Conservation (phyloP, 2,888 invertebrate species). For the Ferrisia virgata region DNA sequence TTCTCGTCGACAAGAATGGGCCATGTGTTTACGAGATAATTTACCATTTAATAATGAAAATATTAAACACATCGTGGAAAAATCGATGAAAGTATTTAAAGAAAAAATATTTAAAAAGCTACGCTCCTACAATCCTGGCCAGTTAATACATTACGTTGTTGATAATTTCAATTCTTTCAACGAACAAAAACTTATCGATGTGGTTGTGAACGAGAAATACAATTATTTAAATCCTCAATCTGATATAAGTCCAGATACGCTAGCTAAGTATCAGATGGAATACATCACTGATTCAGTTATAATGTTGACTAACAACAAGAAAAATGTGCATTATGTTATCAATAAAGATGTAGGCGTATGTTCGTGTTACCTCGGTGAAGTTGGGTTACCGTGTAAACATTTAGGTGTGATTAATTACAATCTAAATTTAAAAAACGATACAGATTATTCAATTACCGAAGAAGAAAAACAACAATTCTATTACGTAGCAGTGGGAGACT, state of each 20-base stretch:
- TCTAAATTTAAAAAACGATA: not conserved
- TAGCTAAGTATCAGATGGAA: conserved; percentile 16
- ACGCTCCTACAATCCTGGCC: conserved; percentile 34
- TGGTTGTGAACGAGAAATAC: not conserved
- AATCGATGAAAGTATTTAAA: conserved; percentile 37
- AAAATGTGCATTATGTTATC: conserved; percentile 2
- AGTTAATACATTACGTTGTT: conserved; percentile 25
- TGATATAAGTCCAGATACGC: not conserved
- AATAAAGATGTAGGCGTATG: conserved; percentile 27
- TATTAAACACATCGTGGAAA: conserved; percentile 33
- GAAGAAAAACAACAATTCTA: conserved; percentile 24
- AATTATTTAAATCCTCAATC: conserved; percentile 12
- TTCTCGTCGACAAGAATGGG: conserved; percentile 30
- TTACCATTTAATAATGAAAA: conserved; percentile 6
- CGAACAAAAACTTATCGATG: conserved; percentile 2
- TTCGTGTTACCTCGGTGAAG: conserved; percentile 34
- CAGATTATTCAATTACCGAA: not conserved
- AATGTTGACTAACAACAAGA: not conserved
- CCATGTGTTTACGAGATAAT: conserved; percentile 3
- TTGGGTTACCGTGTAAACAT: not conserved
- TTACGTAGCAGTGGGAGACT: not conserved
- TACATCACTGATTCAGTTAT: conserved; percentile 9
- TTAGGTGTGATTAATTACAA: not conserved
- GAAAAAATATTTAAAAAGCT: conserved; percentile 36
- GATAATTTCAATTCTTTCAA: not conserved